Evolutionary conservation across 2,113 vertebrate species (phyloP).

Genomic region (Sphyrna mokarran): DNA sequence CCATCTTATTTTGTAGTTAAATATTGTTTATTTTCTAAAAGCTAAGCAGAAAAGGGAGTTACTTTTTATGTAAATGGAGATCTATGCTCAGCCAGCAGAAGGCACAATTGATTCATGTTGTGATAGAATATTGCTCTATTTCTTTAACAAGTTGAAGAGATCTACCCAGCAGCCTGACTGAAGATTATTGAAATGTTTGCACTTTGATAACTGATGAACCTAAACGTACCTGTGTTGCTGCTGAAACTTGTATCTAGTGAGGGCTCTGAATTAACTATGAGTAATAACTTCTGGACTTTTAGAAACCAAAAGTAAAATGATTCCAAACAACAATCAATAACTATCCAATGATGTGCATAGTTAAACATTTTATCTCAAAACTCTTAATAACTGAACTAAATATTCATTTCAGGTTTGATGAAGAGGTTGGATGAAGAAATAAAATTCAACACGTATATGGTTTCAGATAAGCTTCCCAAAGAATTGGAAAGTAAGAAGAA

Average conservation of each 20-base stretch:
- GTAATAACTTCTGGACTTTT: too few species aligned
- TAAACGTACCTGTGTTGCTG: not conserved
- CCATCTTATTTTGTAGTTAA: not conserved
- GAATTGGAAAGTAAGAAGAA: constrained; percentile 78
- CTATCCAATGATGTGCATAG: not conserved
- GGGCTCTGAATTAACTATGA: not conserved
- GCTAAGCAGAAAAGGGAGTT: not conserved
- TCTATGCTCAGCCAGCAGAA: not conserved
- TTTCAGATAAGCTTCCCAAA: constrained; percentile 81
- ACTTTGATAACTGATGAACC: not conserved
- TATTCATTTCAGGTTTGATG: constrained; percentile 71
- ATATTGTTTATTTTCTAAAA: not conserved
- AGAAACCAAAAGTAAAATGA: not conserved
- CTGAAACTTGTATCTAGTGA: not conserved
- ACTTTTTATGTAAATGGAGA: not conserved
- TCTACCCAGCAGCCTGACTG: not conserved
- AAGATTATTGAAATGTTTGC: not conserved
- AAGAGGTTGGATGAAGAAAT: constrained; percentile 91
- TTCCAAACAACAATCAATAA: not conserved
- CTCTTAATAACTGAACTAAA: constrained; percentile 38
- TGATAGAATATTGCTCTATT: not conserved
- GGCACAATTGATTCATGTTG: constrained; percentile 20
- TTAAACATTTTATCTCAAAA: too few species aligned
- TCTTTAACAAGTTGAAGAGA: not conserved
- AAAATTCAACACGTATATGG: constrained; percentile 88